Evolutionary conservation across 2,888 invertebrate species (phyloP).

Genomic region (Cyaniris semiargus): DNA sequence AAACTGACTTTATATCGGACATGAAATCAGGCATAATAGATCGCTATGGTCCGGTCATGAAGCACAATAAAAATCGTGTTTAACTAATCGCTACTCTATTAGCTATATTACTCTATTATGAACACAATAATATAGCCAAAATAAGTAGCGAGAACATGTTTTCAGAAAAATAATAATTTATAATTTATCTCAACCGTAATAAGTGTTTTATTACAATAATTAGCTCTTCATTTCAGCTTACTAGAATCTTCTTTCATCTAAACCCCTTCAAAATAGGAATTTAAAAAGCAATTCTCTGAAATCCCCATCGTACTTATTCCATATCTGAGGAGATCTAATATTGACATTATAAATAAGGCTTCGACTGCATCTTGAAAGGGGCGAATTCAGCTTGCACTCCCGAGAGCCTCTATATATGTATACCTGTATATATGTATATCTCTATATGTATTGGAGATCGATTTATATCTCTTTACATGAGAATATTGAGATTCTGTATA

Average conservation of each 20-base stretch:
- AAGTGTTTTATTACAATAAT: not conserved
- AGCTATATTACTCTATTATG: no score
- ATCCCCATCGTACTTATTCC: not conserved
- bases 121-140: no score
- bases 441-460: constrained; percentile 54
- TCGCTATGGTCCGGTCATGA: no score
- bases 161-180: no score
- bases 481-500: constrained; percentile 38
- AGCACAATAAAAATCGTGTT: no score
- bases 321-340: constrained; percentile 12
- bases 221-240: not conserved
- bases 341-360: constrained; percentile 24
- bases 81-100: no score
- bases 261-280: not conserved
- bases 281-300: not conserved
- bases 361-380: constrained; percentile 13
- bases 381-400: constrained; percentile 40
- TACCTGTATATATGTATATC: not conserved
- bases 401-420: constrained; percentile 35
- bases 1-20: no score
- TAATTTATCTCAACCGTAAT: no score
- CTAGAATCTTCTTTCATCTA: not conserved
- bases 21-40: no score
- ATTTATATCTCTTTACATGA: constrained; percentile 51
- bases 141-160: no score